These are phyloP conservation scores for Eupithecia centaureata DNA, from an alignment of 2,888 invertebrate species.

Conservation along the genomic window DNA sequence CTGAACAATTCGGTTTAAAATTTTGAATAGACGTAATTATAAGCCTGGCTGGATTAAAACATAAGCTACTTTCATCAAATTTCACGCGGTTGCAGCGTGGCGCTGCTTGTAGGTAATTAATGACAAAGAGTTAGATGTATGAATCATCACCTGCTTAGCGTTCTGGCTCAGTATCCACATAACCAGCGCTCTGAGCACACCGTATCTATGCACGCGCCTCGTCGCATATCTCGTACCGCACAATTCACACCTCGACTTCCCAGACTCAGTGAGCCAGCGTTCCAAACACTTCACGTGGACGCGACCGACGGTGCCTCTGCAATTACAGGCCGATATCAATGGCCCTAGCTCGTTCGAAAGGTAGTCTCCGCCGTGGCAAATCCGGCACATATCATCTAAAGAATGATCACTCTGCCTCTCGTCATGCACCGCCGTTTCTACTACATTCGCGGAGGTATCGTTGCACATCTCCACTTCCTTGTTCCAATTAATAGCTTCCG, in stretches of 20 bases:
- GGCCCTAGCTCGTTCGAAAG: conserved; percentile 64
- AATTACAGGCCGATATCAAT: conserved; percentile 76
- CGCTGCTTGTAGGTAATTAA: no score
- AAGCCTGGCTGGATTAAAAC: no score
- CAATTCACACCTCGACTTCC: conserved; percentile 88
- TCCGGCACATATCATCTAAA: conserved; percentile 75
- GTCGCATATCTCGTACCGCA: conserved; percentile 88
- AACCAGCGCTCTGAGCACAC: conserved; percentile 80
- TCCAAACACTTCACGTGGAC: conserved; percentile 90
- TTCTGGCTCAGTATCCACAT: conserved; percentile 85
- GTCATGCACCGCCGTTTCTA: conserved; percentile 49
- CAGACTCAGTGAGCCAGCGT: conserved; percentile 89
- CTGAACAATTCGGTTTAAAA: no score
- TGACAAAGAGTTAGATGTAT: background rate
- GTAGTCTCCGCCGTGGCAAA: conserved; percentile 74
- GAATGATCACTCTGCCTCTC: conserved; percentile 64
- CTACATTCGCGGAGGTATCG: conserved; percentile 40
- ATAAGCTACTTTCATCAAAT: no score
- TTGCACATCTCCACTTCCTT: conserved; percentile 50
- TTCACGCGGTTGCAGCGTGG: no score
- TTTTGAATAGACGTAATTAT: no score
- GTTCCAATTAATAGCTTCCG: conserved; percentile 56
- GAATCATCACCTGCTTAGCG: conserved; percentile 72
- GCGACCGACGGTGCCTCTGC: conserved; percentile 87
- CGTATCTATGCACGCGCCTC: conserved; percentile 85